These are phyloP conservation scores for Takifugu rubripes DNA, from an alignment of 2,797 vertebrate species.

Conservation along the genomic window DNA sequence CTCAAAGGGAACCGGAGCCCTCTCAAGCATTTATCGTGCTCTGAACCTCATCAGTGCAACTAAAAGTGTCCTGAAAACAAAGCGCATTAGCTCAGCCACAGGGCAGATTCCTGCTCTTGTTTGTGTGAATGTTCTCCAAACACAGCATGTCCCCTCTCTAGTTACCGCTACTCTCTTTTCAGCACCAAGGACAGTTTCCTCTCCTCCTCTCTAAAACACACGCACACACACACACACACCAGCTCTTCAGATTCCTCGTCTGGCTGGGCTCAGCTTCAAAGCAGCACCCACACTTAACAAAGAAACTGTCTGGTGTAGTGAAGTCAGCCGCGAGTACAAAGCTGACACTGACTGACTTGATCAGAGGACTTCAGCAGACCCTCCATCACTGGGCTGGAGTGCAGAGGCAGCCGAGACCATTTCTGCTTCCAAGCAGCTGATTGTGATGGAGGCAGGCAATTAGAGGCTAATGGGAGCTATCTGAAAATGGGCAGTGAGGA, in stretches of 20 bases:
- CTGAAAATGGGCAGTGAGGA: conserved; percentile 9
- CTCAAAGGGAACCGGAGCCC: background rate
- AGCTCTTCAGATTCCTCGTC: conserved; percentile 19
- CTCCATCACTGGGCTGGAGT: conserved; percentile 19
- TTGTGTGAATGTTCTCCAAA: conserved; percentile 5
- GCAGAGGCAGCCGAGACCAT: conserved; percentile 7
- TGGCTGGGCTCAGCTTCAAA: conserved; percentile 36
- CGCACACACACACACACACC: conserved; percentile 10
- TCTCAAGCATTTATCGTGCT: conserved; percentile 1
- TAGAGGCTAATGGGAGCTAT: conserved; percentile 31
- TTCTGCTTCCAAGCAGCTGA: conserved; percentile 16
- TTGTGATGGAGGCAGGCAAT: conserved; percentile 29
- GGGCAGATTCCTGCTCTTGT: conserved; percentile 2
- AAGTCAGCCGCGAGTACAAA: conserved; percentile 31
- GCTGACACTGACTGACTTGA: conserved; percentile 30
- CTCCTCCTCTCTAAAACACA: background rate
- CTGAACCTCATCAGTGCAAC: background rate
- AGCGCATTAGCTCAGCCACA: background rate
- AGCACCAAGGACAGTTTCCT: conserved; percentile 50
- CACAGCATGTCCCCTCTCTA: conserved; percentile 20
- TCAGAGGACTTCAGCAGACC: conserved; percentile 32
- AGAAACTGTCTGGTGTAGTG: conserved; percentile 31
- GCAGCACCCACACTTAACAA: conserved; percentile 26
- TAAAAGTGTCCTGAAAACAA: conserved; percentile 2
- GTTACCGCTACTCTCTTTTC: conserved; percentile 49